Conservation (phyloP, 2,888 invertebrate genomes). For the Drosophila austrosaltans region DNA sequence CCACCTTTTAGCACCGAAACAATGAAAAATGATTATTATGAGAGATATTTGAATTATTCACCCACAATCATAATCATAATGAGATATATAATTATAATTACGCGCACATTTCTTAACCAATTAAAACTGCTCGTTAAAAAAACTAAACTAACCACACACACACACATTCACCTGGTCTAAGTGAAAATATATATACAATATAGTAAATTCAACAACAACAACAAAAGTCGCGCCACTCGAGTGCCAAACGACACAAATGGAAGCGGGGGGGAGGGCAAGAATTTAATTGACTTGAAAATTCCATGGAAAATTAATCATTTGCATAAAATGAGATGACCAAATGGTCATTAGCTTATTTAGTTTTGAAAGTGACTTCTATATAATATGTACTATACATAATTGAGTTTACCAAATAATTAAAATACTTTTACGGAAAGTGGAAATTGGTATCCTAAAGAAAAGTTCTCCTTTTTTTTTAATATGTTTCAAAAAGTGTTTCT, state of each 20-base stretch:
- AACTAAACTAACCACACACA: constrained; percentile 20
- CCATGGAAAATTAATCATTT: constrained; percentile 80
- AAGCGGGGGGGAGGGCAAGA: constrained; percentile 46
- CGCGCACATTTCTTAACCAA: constrained; percentile 63
- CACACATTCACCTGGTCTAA: constrained; percentile 35
- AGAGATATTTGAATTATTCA: constrained; percentile 38
- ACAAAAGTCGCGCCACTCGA: constrained; percentile 24
- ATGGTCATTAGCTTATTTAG: constrained; percentile 10
- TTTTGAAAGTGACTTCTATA: not conserved
- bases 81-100: constrained; percentile 53
- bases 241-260: constrained; percentile 28
- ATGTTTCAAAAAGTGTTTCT: too few species aligned
- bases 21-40: constrained; percentile 55
- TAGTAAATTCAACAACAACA: not conserved
- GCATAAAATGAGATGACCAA: constrained; percentile 59
- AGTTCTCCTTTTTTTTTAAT: too few species aligned
- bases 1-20: constrained; percentile 21
- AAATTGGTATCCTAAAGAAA: too few species aligned
- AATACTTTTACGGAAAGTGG: too few species aligned
- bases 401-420: not conserved
- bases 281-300: constrained; percentile 80
- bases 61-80: constrained; percentile 47
- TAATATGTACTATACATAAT: too few species aligned
- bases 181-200: constrained; percentile 19
- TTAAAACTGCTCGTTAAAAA: constrained; percentile 61